phyloP scores from a whole-genome alignment of 2,888 invertebrate genomes.

The Phengaris arion region DNA sequence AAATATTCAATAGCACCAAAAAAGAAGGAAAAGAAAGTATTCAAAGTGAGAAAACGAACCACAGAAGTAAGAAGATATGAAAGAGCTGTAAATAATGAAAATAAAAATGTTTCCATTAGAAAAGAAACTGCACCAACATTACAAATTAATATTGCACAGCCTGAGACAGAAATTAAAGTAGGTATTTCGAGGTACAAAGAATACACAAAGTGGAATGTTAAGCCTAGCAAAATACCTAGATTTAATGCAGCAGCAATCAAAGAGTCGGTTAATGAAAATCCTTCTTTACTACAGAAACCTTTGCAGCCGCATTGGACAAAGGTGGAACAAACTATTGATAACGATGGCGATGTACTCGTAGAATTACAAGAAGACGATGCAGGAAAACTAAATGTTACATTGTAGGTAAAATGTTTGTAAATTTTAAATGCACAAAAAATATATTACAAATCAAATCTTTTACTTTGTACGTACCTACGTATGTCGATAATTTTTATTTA shows the following conservation, averaged over 20 bases:
- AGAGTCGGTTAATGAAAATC: not conserved
- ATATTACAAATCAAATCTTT: not conserved
- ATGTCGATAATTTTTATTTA: no score
- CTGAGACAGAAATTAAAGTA: constrained; percentile 42
- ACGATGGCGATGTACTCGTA: constrained; percentile 31
- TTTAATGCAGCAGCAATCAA: constrained; percentile 35
- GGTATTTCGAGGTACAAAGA: constrained; percentile 40
- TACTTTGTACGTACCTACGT: no score
- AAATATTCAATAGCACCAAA: not conserved
- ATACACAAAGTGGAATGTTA: constrained; percentile 33
- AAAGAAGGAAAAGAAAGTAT: constrained; percentile 24
- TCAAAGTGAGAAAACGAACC: constrained; percentile 12
- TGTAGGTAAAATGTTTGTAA: not conserved
- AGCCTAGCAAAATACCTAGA: constrained; percentile 51
- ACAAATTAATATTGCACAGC: constrained; percentile 51
- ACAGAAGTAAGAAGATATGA: not conserved
- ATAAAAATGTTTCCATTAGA: not conserved
- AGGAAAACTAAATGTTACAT: constrained; percentile 3
- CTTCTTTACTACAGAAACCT: not conserved
- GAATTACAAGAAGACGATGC: not conserved
- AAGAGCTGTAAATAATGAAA: not conserved
- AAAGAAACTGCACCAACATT: constrained; percentile 34
- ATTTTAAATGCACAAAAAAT: not conserved
- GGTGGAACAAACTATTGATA: constrained; percentile 31
- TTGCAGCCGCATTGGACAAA: not conserved